Conservation (phyloP, 53 echinoderm and acorn worm species). For the Echinarachnius parma region DNA sequence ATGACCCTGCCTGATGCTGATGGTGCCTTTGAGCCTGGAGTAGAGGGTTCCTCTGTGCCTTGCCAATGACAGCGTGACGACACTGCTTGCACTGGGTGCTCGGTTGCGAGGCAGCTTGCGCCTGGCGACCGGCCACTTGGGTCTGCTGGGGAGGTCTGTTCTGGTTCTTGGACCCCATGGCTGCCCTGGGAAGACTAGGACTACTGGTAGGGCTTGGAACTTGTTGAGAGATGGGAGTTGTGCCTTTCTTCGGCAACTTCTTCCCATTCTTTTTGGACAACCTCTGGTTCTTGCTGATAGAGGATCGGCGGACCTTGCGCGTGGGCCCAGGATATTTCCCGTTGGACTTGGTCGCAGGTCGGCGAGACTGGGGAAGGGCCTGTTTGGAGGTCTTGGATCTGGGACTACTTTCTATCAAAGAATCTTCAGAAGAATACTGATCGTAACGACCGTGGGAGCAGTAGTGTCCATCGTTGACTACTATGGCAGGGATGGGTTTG, state of each 20-base stretch:
- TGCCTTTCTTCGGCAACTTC: constrained; percentile 16
- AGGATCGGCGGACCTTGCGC: constrained; percentile 21
- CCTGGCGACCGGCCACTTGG: too few species aligned
- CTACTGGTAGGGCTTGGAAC: neutral
- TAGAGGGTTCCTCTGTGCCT: neutral
- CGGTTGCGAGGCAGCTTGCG: neutral
- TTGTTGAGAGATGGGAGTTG: neutral
- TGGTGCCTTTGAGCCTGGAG: constrained; percentile 9
- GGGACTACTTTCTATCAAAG: constrained; percentile 3
- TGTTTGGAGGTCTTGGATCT: neutral
- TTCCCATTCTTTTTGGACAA: too few species aligned
- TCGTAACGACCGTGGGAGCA: constrained; percentile 10
- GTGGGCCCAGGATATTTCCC: constrained; percentile 6
- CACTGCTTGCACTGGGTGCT: too few species aligned
- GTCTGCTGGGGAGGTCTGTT: too few species aligned
- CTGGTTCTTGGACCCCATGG: too few species aligned
- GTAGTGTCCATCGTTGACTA: constrained; percentile 21
- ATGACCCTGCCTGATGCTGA: too few species aligned
- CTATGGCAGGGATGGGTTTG: constrained; percentile 14
- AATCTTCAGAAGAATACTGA: constrained; percentile 24
- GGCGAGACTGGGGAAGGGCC: constrained; percentile 8
- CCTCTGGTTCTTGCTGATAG: too few species aligned
- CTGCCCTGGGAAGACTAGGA: neutral
- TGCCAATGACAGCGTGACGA: too few species aligned
- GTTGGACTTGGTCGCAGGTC: neutral